Base-by-base conservation (phyloP, 2,888 invertebrate species). In the Mythimna pallens region DNA sequence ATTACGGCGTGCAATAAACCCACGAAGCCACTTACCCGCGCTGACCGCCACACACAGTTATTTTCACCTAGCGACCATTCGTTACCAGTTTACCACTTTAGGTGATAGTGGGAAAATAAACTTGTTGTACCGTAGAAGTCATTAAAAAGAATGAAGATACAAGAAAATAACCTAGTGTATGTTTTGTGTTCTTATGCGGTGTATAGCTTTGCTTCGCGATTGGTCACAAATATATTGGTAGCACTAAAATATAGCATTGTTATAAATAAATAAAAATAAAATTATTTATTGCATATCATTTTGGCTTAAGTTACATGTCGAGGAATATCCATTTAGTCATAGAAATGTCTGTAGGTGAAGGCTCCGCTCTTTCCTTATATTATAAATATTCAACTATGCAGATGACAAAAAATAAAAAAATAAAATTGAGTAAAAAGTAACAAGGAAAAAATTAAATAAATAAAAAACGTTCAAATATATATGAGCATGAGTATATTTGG, bases 1-100 rank as follows among this genome's bases (percentile, higher is more conserved):
- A 69, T 77, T 79, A 79, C 76, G 67, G 62, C n/a, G 54, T 65
- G 57, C 74, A 73, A 72, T 78, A 76, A 78, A 75, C 67, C 52
- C 65, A 36, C 36, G 61, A 57, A 62, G 70, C 59, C 63, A 67
- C 69, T 67, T 64, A 66, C 63, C 68, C 40, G 50, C 61, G 58
- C 17, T 73, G 75, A 61, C 77, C 73, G 61, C 71, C 43, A 58
- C 62, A 65, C 59, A 30, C 52, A 67, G n/a, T 43, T 64, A 73
- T 62, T 67, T 50, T 47, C 62, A 70, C 64, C 63, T 62, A 55
- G 58, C 22, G 57, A 58, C 59, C 57, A 55, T 55, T 67, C n/a
- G 59, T 36, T 64, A 64, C 55, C 14, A 47, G 30, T 63, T 47
- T 55, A 66, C 50, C 40, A 30, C 62, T 34, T 50, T 36, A 36